These are phyloP conservation scores for Rugalucina vietnamica DNA, from an alignment of 2,888 invertebrate species.

Conservation along the genomic window DNA sequence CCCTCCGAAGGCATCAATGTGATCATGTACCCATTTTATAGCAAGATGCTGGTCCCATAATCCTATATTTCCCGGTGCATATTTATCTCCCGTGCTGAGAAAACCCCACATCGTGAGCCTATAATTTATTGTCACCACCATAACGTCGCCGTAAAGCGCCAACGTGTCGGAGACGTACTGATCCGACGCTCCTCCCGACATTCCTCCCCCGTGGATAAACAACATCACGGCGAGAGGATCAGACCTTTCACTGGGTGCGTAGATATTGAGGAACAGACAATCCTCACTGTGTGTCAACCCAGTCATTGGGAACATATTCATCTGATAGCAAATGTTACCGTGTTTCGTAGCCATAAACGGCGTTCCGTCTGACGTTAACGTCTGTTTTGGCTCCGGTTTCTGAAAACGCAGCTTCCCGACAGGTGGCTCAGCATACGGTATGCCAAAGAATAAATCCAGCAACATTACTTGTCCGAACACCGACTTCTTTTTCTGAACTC, in stretches of 20 bases:
- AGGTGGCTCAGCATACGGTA: not conserved
- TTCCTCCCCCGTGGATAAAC: not conserved
- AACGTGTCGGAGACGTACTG: not conserved
- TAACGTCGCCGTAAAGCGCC: not conserved
- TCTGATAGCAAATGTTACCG: not conserved
- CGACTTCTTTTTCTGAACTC: not conserved
- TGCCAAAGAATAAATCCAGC: not conserved
- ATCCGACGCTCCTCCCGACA: not conserved
- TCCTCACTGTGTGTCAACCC: not conserved
- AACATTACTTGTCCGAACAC: not conserved
- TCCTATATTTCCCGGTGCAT: not conserved
- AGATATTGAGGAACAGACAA: not conserved
- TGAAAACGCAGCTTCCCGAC: not conserved
- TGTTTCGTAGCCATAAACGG: not conserved
- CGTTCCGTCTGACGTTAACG: not conserved
- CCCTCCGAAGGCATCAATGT: not conserved
- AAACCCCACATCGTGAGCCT: not conserved
- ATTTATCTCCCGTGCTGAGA: not conserved
- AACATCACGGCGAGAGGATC: not conserved
- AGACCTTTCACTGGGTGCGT: not conserved
- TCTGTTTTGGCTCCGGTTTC: not conserved
- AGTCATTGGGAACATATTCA: not conserved
- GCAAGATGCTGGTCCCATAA: slow-evolving; percentile 5
- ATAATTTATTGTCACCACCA: not conserved
- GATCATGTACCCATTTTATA: not conserved